A percentile compares a stretch with the other conserved stretches of the same genome.
Evolutionary conservation across 2,113 vertebrate species (phyloP).

Genomic region (Lipophrys pholis): DNA sequence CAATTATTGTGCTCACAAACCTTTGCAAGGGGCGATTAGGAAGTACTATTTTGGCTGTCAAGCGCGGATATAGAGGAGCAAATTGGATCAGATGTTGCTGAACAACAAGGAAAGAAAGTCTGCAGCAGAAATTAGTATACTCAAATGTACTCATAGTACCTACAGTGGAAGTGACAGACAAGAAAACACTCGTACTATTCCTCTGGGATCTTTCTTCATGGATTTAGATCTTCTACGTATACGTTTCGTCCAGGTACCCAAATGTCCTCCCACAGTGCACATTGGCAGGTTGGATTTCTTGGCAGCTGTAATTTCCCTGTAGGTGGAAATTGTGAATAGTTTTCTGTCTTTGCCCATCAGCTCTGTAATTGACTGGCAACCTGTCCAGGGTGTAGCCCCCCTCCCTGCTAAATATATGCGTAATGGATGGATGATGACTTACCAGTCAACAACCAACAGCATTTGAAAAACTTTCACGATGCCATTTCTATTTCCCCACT

Average conservation of each 20-base stretch:
- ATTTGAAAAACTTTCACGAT: not conserved
- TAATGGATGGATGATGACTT: not conserved
- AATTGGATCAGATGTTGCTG: slow-evolving; percentile 10
- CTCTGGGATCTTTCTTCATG: not conserved
- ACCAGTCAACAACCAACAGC: not conserved
- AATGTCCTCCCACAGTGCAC: not conserved
- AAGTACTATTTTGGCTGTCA: slow-evolving; percentile 13
- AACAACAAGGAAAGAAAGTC: not conserved
- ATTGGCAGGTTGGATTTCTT: not conserved
- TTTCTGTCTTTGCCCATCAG: not conserved
- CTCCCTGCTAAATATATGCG: not conserved
- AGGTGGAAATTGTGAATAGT: not conserved
- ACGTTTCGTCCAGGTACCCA: not conserved
- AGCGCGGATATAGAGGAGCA: slow-evolving; percentile 6
- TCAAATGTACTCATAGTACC: too few species aligned
- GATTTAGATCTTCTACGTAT: not conserved
- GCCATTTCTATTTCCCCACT: slow-evolving; percentile 12
- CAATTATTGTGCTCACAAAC: slow-evolving; percentile 13
- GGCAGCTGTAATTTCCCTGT: not conserved
- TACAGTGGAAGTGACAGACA: too few species aligned
- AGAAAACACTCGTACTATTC: too few species aligned
- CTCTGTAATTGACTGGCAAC: not conserved
- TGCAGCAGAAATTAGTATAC: not conserved
- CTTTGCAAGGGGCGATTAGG: not conserved
- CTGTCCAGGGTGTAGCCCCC: not conserved